Evolutionary conservation across 2,113 vertebrate genomes (phyloP).

Genomic region (Cheilinus undulatus): DNA sequence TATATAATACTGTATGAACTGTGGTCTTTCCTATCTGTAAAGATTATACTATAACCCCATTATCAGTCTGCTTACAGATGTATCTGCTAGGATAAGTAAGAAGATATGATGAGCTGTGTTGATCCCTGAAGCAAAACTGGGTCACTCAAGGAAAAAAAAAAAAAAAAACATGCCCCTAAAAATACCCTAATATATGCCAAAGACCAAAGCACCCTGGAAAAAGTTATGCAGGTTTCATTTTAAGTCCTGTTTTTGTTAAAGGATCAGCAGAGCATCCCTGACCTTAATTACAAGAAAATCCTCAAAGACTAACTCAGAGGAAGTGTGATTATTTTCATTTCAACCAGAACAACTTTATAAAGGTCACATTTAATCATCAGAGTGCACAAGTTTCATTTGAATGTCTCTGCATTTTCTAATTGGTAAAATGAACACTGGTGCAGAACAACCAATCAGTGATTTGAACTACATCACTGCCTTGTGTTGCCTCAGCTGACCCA

Average conservation of each 20-base stretch:
- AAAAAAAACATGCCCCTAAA: slow-evolving; percentile 21
- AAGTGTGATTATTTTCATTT: too few species aligned
- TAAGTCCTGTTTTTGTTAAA: background rate
- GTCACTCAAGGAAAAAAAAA: slow-evolving; percentile 38
- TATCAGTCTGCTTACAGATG: slow-evolving; percentile 17
- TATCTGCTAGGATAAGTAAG: slow-evolving; percentile 20
- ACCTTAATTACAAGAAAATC: too few species aligned
- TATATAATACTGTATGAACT: background rate
- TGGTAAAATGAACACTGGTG: background rate
- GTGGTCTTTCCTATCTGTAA: background rate
- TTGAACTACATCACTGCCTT: too few species aligned
- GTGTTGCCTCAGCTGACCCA: too few species aligned
- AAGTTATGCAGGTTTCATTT: too few species aligned
- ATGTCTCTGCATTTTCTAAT: too few species aligned
- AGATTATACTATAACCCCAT: slow-evolving; percentile 7
- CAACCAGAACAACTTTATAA: too few species aligned
- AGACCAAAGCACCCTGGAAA: background rate
- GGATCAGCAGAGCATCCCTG: background rate
- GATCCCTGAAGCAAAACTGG: slow-evolving; percentile 59
- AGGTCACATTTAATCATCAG: too few species aligned
- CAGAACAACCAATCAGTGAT: too few species aligned
- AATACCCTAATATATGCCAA: slow-evolving; percentile 7
- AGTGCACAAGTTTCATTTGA: too few species aligned
- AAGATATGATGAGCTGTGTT: slow-evolving; percentile 46
- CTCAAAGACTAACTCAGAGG: too few species aligned